Evolutionary conservation across 2,888 invertebrate species (phyloP), one percentile per base, ranked within the genome.

Genomic region (Microchrysa polita): DNA sequence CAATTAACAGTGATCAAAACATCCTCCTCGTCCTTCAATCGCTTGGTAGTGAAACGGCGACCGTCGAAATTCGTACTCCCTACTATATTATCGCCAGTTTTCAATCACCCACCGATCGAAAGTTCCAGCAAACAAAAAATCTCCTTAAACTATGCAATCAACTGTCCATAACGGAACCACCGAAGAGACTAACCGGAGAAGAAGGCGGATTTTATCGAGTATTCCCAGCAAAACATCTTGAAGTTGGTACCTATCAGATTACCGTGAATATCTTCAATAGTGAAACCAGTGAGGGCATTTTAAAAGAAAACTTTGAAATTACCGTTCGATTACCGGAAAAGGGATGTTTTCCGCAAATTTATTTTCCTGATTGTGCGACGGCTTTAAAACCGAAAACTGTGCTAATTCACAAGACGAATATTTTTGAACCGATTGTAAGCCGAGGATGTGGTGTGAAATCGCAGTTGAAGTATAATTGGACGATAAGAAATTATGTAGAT

Each of bases 381-480:
- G 65, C 74, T 5, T 42, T 27, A 40, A 53, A 53, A 42, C 73
- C 71, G 2, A 53, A 60, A 20, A 57, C 55, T 42, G 12, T 72
- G 1, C 16, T 2, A 5, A 57, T 76, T 44, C 71, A 74, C 18
- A 48, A 67, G 48, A 60, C 20, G 12, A 65, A 55, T 48, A 73
- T 23, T 27, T 20, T 76, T 53, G 40, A 72, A 10, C 52, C 73
- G 1, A 42, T 76, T 4, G 73, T 74, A 1, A 67, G 65, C 40
- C 63, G 71, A 55, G 67, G 74, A 53, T 76, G 76, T 44, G 74
- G 74, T 42, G 1, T 9, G 14, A 20, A 67, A 1, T 76, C 76
- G 2, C 23, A n/a, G 1, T 4, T 76, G n/a, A 7, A 63, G 18
- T 69, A 65, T 42, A 22, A 42, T 9, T 76, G 76, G 76, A 59